These are phyloP conservation scores for Podotricha telesiphe DNA, from an alignment of 2,888 invertebrate genomes.

Conservation along the genomic window DNA sequence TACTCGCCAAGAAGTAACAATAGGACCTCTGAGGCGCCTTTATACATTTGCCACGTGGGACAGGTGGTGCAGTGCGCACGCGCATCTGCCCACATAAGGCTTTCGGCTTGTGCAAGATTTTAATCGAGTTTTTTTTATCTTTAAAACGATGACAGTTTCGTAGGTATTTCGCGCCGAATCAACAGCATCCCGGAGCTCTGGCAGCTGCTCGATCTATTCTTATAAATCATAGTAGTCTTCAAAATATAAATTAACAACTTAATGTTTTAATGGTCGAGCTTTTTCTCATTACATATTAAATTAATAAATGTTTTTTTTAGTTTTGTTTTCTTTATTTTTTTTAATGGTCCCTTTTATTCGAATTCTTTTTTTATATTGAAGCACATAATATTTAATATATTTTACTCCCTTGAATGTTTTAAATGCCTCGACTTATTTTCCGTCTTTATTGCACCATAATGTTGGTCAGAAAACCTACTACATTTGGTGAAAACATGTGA, in stretches of 20 bases:
- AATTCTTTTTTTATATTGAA: too few species aligned
- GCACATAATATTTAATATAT: too few species aligned
- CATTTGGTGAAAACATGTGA: too few species aligned
- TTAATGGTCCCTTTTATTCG: too few species aligned
- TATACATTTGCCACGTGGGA: slow-evolving; percentile 79
- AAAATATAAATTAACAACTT: slow-evolving; percentile 15
- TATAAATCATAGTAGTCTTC: slow-evolving; percentile 43
- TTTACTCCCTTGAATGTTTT: background rate
- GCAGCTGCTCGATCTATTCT: slow-evolving; percentile 58
- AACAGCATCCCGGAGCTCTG: slow-evolving; percentile 58
- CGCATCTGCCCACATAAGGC: slow-evolving; percentile 68
- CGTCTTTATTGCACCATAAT: too few species aligned
- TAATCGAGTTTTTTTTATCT: slow-evolving; percentile 71
- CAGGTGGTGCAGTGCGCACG: slow-evolving; percentile 79
- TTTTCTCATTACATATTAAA: background rate
- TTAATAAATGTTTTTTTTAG: background rate
- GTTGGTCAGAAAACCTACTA: too few species aligned
- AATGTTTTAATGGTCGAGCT: background rate
- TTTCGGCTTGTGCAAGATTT: slow-evolving; percentile 79
- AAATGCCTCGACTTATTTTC: background rate
- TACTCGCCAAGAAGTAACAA: slow-evolving; percentile 63
- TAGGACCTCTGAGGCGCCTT: slow-evolving; percentile 62
- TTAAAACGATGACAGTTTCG: slow-evolving; percentile 71
- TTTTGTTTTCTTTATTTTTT: too few species aligned
- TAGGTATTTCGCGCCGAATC: slow-evolving; percentile 72